Base-by-base conservation (phyloP, 2,888 invertebrate genomes). In the Onthophagus sagittarius region DNA sequence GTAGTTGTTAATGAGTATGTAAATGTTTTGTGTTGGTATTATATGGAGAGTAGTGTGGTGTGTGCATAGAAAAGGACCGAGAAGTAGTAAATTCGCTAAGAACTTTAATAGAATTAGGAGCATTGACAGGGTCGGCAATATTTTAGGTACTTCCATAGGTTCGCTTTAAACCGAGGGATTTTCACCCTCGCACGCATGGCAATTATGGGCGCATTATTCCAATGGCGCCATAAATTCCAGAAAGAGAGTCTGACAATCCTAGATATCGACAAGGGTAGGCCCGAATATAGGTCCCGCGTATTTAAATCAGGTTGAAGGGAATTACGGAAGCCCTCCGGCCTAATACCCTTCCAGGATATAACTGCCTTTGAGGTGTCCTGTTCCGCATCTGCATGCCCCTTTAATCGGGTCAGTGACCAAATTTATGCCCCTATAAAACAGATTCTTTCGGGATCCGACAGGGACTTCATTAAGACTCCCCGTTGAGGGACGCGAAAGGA, bases 371-470 rank as follows among this genome's bases (percentile, higher is more conserved):
- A 67, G 67, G 67, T 67, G 76, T 75, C 79, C 77, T 81, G 83
- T 82, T 82, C 81, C 81, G 79, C 82, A 84, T 84, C 83, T 84
- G 83, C 83, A 82, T 83, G 82, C 80, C 80, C 39, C 79, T 79
- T 79, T 83, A 83, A 83, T 83, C 83, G 83, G 81, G 79, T 81
- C 67, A 67, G 67, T 73, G 77, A 75, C 78, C 79, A 81, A 83
- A 83, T 84, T 84, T 83, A 84, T 84, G 79, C 79, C 80, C 80
- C 83, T 79, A 84, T 84, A 84, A 85, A 84, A 82, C 81, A 81
- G 83, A 84, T 84, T 83, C 83, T 82, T 83, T 81, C 78, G 81
- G 80, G 67, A 67, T 67, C 80, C 81, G 81, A 81, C 82, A 79
- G 83, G 83, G 82, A 84, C 83, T 84, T 84, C 84, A 85, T 84